Percentiles rank a stretch among this genome's conserved stretches.
phyloP scores from a whole-genome alignment of 1,140 invertebrate species.

The Streblospio benedicti region DNA sequence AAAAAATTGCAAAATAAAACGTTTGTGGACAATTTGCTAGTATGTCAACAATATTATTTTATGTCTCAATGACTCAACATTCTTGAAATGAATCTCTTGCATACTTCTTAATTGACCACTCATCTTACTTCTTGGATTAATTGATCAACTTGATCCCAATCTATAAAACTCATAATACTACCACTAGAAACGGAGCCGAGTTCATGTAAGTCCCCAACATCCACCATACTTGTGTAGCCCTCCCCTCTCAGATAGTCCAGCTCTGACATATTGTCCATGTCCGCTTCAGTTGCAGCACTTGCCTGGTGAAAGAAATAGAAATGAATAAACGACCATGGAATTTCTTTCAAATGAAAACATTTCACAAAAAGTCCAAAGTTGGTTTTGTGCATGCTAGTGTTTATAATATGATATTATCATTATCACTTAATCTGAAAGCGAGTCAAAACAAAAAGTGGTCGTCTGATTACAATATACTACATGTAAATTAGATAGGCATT shows the following conservation, averaged over 20 bases:
- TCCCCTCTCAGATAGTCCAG: slow-evolving; percentile 33
- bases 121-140: slow-evolving; percentile 29
- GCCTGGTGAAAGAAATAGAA: slow-evolving; percentile 3
- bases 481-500: too few relatives aligned
- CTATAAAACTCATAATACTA: slow-evolving; percentile 40
- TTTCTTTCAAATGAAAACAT: not conserved
- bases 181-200: slow-evolving; percentile 31
- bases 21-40: too few relatives aligned
- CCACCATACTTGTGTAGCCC: slow-evolving; percentile 34
- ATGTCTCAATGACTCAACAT: too few relatives aligned
- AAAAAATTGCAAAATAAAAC: too few relatives aligned
- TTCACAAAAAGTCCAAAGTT: not conserved
- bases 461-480: too few relatives aligned
- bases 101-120: too few relatives aligned
- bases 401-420: slow-evolving; percentile 11
- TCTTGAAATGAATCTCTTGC: too few relatives aligned
- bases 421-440: too few relatives aligned
- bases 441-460: too few relatives aligned
- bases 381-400: slow-evolving; percentile 24
- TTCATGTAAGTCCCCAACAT: slow-evolving; percentile 35
- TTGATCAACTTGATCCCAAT: slow-evolving; percentile 42
- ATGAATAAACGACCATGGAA: not conserved
- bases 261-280: slow-evolving; percentile 23
- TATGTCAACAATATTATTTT: too few relatives aligned
- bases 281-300: not conserved